Base-by-base conservation (phyloP, 2,113 vertebrate genomes). In the Leuciscus idus region DNA sequence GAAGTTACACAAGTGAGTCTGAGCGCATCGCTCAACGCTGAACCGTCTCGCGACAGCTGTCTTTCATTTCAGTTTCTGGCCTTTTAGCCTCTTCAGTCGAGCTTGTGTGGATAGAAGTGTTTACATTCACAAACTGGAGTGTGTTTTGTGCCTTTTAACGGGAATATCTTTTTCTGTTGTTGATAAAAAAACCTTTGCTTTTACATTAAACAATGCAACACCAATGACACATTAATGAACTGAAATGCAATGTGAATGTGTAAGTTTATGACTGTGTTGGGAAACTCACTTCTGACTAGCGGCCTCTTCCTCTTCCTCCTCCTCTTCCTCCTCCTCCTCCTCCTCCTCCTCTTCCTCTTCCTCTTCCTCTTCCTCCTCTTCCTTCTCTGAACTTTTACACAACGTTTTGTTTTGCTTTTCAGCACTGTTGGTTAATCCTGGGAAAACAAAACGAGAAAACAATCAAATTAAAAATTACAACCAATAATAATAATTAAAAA, bases 1-100 rank as follows among this genome's bases (percentile, higher is more conserved):
- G 57, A 66, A 52, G 26, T 52, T 23, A 13, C 50, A 82, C 26
- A 52, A 50, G 76, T 52, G 62, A 68, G 23, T 81, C 80, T 48
- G 12, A 15, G 2, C 4, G 10, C 46, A 28, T 28, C 46, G 0
- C 4, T 80, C 36, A 28, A 21, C 39, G 6, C 21, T n/a, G 72
- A 36, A 2, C 39, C 43, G 6, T 28, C 23, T 6, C 15, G 15
- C 15, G 4, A 33, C 7, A 26, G n/a, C 6, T 28, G 80, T 21
- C 80, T 68, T 66, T 68, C 33, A 30, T 68, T 33, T 23, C 48
- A 66, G 19, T 13, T 6, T 28, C 15, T 68, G 39, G 80, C 9
- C 36, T 68, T 68, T 33, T 68, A 52, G 80, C 6, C 26, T 33
- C 17, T 43, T 68, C 66, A 43, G 33, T 43, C 43, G 28, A 64